These are phyloP conservation scores for Coenonympha glycerion DNA, from an alignment of 2,888 invertebrate species.

Conservation along the genomic window DNA sequence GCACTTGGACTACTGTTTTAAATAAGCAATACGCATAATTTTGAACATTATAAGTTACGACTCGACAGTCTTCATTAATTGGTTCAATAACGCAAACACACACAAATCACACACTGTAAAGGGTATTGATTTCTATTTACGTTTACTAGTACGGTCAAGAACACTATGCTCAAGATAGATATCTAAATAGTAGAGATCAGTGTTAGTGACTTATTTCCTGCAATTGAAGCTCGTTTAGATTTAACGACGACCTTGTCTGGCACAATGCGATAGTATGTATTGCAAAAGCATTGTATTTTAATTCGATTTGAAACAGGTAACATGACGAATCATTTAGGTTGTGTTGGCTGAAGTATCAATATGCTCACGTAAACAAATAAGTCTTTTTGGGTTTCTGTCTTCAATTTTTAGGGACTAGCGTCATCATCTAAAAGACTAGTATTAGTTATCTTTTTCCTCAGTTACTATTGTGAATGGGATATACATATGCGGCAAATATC, in stretches of 20 bases:
- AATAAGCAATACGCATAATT: too few species aligned
- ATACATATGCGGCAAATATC: too few species aligned
- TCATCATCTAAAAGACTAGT: too few species aligned
- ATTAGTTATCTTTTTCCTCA: too few species aligned
- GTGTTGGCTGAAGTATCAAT: not conserved
- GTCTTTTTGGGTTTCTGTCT: too few species aligned
- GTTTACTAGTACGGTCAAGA: constrained; percentile 2
- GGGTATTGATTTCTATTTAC: not conserved
- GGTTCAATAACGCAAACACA: not conserved
- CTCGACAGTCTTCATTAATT: too few species aligned
- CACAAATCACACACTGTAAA: not conserved
- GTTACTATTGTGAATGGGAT: too few species aligned
- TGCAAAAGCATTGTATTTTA: constrained; percentile 22
- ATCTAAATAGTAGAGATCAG: constrained; percentile 15
- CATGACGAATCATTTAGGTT: not conserved
- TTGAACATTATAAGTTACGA: too few species aligned
- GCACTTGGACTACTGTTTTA: too few species aligned
- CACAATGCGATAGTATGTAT: constrained; percentile 19
- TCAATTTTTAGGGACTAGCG: too few species aligned
- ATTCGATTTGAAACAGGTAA: constrained; percentile 8
- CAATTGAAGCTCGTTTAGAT: constrained; percentile 20
- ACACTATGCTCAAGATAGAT: constrained; percentile 3
- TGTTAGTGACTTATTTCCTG: constrained; percentile 14
- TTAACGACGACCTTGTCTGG: constrained; percentile 22
- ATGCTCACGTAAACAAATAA: too few species aligned